Evolutionary conservation across 2,888 invertebrate species (phyloP), one percentile per base, ranked within the genome.

Genomic region (Petrophora chlorosata): DNA sequence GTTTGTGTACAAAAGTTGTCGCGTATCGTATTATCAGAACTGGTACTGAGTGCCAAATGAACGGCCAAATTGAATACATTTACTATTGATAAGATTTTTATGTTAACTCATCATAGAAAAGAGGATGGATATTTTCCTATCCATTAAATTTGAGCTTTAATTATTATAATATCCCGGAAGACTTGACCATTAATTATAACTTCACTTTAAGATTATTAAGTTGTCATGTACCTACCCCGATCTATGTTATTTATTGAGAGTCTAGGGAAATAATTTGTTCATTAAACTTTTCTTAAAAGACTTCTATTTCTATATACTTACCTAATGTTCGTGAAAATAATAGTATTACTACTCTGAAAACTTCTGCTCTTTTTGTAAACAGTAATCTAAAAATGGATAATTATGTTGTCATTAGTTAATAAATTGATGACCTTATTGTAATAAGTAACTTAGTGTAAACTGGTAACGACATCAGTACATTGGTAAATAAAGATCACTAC

Each of bases 61-160:
- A 60, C 63, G 73, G 76, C 75, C 73, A 56, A 76, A 75, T 67
- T 70, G 67, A 63, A 71, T 73, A 73, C 75, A 68, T 5, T 10
- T 5, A n/a, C 64, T 76, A 73, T 65, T 60, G 53, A 69, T 78
- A 78, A 76, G 78, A 58, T 70, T 78, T 75, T 79, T 76, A 63
- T 69, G 78, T 80, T 75, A 65, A 67, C 63, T 75, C 72, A 76
- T 70, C 61, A 72, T 76, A 70, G 69, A 75, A 63, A 63, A 61
- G 62, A 60, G 66, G 65, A 74, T 80, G 81, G 76, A 73, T 82
- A 69, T 66, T 65, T 70, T 70, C 63, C 65, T 74, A 80, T 80
- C 80, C 79, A 82, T 79, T 76, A 76, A 80, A 82, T 84, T 85
- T 85, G 85, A 90, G 89, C 89, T 90, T 90, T 90, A 90, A 90